These are phyloP conservation scores for Mnemiopsis leidyi DNA, from an alignment of 37 sponge, comb jelly and placozoan genomes.

Conservation along the genomic window DNA sequence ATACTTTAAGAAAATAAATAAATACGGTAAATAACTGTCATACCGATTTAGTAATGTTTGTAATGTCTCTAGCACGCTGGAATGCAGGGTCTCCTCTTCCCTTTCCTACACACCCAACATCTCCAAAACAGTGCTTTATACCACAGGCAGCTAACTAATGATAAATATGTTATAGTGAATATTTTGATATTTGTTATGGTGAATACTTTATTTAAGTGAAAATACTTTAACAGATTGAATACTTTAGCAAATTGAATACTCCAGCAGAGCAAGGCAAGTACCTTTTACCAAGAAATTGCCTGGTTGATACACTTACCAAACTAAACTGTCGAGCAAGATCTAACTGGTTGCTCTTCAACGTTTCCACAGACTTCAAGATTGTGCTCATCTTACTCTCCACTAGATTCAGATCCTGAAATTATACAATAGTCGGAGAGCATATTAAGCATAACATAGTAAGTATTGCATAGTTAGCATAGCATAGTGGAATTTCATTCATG, in stretches of 20 bases:
- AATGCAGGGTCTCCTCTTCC: neutral
- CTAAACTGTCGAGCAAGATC: conserved; percentile 23
- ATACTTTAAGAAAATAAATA: neutral
- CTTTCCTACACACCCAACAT: neutral
- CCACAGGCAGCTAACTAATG: conserved; percentile 17
- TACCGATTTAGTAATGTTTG: neutral
- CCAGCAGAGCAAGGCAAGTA: too few species aligned
- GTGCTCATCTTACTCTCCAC: neutral
- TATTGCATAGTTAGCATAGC: neutral
- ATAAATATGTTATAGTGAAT: too few species aligned
- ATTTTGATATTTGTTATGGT: too few species aligned
- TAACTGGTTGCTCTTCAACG: neutral
- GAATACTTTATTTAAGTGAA: too few species aligned
- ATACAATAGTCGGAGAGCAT: neutral
- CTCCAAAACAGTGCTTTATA: neutral
- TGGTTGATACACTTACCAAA: neutral
- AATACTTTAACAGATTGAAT: too few species aligned
- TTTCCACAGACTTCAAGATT: neutral
- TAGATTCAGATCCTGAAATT: neutral
- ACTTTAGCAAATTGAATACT: too few species aligned
- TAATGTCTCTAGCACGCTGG: neutral
- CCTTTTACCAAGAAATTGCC: too few species aligned
- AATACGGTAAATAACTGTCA: neutral
- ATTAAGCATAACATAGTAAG: neutral
- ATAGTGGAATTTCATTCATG: too few species aligned